Evolutionary conservation across 2,797 vertebrate genomes (phyloP), one percentile per base, ranked within the genome.

Genomic region (Hippopotamyrus pictus): DNA sequence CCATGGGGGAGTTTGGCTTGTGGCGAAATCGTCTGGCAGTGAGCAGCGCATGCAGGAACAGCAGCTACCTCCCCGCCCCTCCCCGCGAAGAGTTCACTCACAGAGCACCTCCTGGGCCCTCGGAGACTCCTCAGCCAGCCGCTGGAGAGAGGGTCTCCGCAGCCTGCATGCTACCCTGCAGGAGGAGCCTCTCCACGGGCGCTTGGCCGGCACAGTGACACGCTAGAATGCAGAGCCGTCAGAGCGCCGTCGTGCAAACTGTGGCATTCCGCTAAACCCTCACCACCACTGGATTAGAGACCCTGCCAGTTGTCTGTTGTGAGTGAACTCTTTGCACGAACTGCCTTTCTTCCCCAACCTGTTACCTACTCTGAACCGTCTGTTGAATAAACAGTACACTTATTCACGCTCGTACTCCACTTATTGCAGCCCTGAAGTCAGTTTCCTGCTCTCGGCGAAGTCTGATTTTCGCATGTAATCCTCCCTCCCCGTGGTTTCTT

Each of bases 1-100:
- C 92, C 90, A 92, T 92, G 91, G 90, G 91, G 83, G 82, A 65
- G 90, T 94, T 94, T 93, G 91, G 92, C 92, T 93, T 93, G 90
- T 92, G 91, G 89, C 88, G 92, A 91, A 91, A 29, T 79, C 91
- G 91, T 90, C 76, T 93, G 93, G 90, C 91, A 90, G 89, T 91
- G 90, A 91, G 91, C 88, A 87, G 89, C 90, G 91, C 91, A 92
- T 93, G 90, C 90, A 90, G 73, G 84, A 90, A 8, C 14, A 90
- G 79, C 53, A 88, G 87, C 79, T 41, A 51, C 57, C 73, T 53
- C 37, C 79, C 41, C 59, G 19, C 69, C 54, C 41, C 19, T 59
- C 33, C 83, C n/a, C 48, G 51, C 48, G 48, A 19, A 73, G 51
- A 90, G 54, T 83, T 88, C 62, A 86, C 29, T 88, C 62, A 59